Percentiles rank a stretch among this genome's conserved stretches.
These are phyloP conservation scores for Ceratina australensis DNA, from an alignment of 1,140 invertebrate genomes.

Conservation along the genomic window DNA sequence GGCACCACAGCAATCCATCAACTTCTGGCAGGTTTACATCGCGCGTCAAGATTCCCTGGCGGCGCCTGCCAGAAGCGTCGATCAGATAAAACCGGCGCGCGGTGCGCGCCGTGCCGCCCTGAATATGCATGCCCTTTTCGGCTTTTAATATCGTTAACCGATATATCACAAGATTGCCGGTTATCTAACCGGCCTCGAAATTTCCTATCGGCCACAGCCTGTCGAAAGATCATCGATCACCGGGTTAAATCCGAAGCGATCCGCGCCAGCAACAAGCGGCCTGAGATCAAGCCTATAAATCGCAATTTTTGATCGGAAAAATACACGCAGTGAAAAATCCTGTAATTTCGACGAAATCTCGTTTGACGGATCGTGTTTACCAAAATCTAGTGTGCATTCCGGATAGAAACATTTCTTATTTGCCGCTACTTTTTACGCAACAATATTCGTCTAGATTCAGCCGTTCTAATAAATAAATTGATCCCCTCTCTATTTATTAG, in stretches of 20 bases:
- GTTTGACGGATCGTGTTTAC: neutral
- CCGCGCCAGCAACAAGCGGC: slow-evolving; percentile 1
- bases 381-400: neutral
- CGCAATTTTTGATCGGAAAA: slow-evolving; percentile 30
- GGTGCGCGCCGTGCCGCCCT: slow-evolving; percentile 43
- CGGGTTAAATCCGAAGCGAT: slow-evolving; percentile 38
- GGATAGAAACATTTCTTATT: too few relatives aligned
- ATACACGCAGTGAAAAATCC: neutral
- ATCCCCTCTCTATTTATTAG: too few relatives aligned
- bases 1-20: slow-evolving; percentile 71
- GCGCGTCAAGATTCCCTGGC: slow-evolving; percentile 71
- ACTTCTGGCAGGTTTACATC: slow-evolving; percentile 74
- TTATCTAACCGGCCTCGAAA: slow-evolving; percentile 66
- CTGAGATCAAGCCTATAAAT: slow-evolving; percentile 14
- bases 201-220: slow-evolving; percentile 62
- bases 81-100: slow-evolving; percentile 72
- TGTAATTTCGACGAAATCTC: neutral
- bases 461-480: too few relatives aligned
- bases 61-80: slow-evolving; percentile 59
- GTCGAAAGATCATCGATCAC: slow-evolving; percentile 70
- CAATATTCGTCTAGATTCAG: too few relatives aligned
- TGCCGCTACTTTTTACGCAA: too few relatives aligned
- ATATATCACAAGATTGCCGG: slow-evolving; percentile 71
- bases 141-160: slow-evolving; percentile 73
- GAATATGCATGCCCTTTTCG: slow-evolving; percentile 76